phyloP scores from a whole-genome alignment of 2,797 vertebrate genomes.

The Eulemur rubriventer region DNA sequence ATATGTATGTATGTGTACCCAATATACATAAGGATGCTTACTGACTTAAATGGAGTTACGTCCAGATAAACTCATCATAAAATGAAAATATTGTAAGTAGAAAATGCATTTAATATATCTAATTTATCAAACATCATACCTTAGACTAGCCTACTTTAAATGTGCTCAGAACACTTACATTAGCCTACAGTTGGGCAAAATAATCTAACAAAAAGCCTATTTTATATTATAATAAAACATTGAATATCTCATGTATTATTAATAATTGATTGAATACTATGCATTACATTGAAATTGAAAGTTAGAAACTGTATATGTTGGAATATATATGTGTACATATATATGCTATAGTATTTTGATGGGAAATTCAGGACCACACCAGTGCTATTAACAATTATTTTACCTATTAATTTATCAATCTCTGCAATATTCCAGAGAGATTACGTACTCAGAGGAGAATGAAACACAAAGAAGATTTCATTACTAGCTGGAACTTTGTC shows the following conservation, averaged over 20 bases:
- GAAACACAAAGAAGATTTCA: background rate
- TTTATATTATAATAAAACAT: background rate
- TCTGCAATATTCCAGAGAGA: background rate
- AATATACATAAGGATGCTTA: background rate
- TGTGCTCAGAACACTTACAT: background rate
- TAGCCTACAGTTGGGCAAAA: background rate
- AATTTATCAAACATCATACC: background rate
- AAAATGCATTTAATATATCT: background rate
- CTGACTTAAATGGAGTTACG: background rate
- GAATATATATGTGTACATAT: background rate
- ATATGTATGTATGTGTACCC: background rate
- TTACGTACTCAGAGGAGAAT: background rate
- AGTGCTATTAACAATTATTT: background rate
- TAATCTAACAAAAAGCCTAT: background rate
- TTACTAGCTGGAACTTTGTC: background rate
- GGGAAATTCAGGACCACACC: background rate
- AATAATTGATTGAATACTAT: background rate
- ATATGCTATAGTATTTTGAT: background rate
- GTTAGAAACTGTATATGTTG: background rate
- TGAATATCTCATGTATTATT: background rate
- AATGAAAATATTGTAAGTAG: background rate
- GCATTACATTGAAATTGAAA: background rate
- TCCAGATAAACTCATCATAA: background rate
- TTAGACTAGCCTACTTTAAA: background rate
- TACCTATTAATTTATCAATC: background rate